A percentile compares a stretch with the other conserved stretches of the same genome.
Evolutionary conservation across 2,113 vertebrate species (phyloP).

Genomic region (Gobio gobio): DNA sequence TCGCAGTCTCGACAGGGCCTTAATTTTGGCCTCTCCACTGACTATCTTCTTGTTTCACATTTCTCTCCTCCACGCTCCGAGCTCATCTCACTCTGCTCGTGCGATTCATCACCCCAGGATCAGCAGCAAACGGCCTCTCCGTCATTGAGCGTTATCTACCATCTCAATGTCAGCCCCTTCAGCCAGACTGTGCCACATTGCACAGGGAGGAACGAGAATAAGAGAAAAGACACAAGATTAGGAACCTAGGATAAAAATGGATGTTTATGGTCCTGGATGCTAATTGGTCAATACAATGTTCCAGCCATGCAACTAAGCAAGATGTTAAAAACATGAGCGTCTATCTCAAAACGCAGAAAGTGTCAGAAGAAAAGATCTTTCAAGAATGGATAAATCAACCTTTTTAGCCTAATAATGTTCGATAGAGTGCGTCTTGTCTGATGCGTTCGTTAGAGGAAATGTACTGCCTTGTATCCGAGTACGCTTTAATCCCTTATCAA

Average conservation of each 20-base stretch:
- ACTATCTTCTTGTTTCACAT: constrained; percentile 61
- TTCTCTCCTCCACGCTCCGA: constrained; percentile 40
- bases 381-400: constrained; percentile 43
- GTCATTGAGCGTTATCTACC: constrained; percentile 55
- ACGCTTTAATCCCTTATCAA: constrained; percentile 59
- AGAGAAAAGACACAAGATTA: not conserved
- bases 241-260: not conserved
- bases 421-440: not conserved
- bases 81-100: constrained; percentile 35
- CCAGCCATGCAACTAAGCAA: not conserved
- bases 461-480: constrained; percentile 33
- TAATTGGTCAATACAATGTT: constrained; percentile 2
- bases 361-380: not conserved
- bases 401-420: constrained; percentile 35
- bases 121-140: constrained; percentile 49
- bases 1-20: constrained; percentile 36
- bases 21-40: constrained; percentile 50
- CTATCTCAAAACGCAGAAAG: not conserved
- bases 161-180: constrained; percentile 56
- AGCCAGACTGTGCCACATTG: constrained; percentile 12
- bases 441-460: constrained; percentile 41
- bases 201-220: not conserved
- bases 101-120: constrained; percentile 56
- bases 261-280: not conserved
- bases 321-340: not conserved